phyloP scores from a whole-genome alignment of 92 coral and sea anemone genomes.

The Scolanthus callimorphus region DNA sequence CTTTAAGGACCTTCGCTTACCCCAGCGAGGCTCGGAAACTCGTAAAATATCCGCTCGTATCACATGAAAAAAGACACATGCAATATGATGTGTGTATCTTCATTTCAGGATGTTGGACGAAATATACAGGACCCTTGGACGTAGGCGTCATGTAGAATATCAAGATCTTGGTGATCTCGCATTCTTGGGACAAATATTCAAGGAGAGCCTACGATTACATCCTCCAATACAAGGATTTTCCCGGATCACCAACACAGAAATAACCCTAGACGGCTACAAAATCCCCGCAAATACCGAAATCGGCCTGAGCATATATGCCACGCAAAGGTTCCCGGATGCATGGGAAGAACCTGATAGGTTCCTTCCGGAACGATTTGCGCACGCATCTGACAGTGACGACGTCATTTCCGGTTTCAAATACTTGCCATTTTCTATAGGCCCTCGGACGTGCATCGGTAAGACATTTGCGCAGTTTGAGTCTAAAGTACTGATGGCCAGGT shows the following conservation, averaged over 20 bases:
- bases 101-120: slow-evolving; percentile 36
- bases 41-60: no score
- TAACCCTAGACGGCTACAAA: background rate
- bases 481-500: no score
- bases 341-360: background rate
- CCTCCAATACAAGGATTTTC: slow-evolving; percentile 26
- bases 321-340: background rate
- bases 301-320: background rate
- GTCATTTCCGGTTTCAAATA: no score
- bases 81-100: background rate
- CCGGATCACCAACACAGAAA: background rate
- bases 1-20: no score
- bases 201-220: slow-evolving; percentile 50
- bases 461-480: no score
- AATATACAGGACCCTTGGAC: slow-evolving; percentile 28
- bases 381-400: no score
- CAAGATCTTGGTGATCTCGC: slow-evolving; percentile 58
- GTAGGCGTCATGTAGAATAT: slow-evolving; percentile 26
- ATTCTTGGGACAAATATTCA: slow-evolving; percentile 53
- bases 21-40: no score
- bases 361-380: slow-evolving; percentile 13
- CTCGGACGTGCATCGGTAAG: no score
- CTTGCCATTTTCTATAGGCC: no score
- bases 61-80: no score
- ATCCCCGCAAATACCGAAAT: background rate